Base-by-base conservation (phyloP, 2,797 vertebrate species). In the Acrossocheilus wenchowensis region DNA sequence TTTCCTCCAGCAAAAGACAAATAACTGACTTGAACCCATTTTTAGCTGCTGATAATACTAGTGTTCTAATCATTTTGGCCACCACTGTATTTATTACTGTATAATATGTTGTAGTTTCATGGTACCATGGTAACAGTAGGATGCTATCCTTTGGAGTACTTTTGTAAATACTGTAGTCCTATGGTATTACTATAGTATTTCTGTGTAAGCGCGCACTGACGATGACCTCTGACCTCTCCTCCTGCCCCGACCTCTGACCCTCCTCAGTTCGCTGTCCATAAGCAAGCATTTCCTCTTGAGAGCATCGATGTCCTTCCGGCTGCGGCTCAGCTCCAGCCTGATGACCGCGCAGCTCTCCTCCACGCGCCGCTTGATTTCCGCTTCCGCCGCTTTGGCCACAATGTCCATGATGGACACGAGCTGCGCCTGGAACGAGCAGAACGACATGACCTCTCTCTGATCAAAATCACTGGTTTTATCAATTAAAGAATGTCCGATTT, bases 331-430 rank as follows among this genome's bases (percentile, higher is more conserved):
- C 90, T 95, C 95, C 84, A 94, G 36, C 52, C 93, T 93, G 9
- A 95, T 90, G 60, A 93, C 91, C 36, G 93, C 91, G 89, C 94
- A 95, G 92, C 94, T 91, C 85, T 93, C 93, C 0, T 93, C 94
- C 86, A 95, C 94, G 0, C 93, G 92, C 87, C 94, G 91, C 89
- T 93, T 88, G 5, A 95, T 95, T 89, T 95, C 95, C 82, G 90
- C 92, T 84, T 91, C 91, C 0, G 95, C 95, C 2, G 94, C 94
- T 89, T 91, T 90, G 57, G 95, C 93, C 78, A 95, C 78, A 14
- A 94, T 86, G 88, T 95, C 95, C 94, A 95, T 92, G 81, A 95
- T 92, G 89, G 95, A 93, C 89, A 94, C 82, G 64, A 95, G 79
- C 93, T 95, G 94, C 83, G 88, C 89, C 78, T 94, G 94, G 84